Evolutionary conservation across 1,140 invertebrate species (phyloP).

Genomic region (Zaprionus lachaisei): DNA sequence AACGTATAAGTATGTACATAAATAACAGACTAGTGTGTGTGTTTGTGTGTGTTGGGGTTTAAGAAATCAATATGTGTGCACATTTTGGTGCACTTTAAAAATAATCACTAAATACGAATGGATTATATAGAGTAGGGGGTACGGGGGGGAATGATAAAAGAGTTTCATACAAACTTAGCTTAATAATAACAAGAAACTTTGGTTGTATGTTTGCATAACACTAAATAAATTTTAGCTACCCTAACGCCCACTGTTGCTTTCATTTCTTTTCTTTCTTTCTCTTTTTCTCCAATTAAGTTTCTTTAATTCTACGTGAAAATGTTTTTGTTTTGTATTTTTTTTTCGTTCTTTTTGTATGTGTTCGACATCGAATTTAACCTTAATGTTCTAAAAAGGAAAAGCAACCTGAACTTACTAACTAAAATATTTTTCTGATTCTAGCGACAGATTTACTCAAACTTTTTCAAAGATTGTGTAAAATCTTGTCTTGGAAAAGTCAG

Average conservation of each 20-base stretch:
- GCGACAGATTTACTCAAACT: slow-evolving; percentile 28
- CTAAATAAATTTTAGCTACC: slow-evolving; percentile 73
- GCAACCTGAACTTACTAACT: slow-evolving; percentile 55
- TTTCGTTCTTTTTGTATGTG: slow-evolving; percentile 41
- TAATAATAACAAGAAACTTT: slow-evolving; percentile 79
- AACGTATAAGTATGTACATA: slow-evolving; percentile 76
- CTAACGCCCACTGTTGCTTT: slow-evolving; percentile 66
- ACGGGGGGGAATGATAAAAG: slow-evolving; percentile 36
- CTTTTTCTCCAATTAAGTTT: slow-evolving; percentile 31
- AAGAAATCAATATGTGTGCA: slow-evolving; percentile 64
- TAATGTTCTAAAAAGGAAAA: slow-evolving; percentile 53
- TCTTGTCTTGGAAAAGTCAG: slow-evolving; percentile 33
- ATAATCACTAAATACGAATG: slow-evolving; percentile 19
- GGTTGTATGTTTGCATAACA: slow-evolving; percentile 69
- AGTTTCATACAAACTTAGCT: slow-evolving; percentile 58
- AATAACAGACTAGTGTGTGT: slow-evolving; percentile 80
- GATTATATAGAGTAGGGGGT: slow-evolving; percentile 3
- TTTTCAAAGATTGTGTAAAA: slow-evolving; percentile 45
- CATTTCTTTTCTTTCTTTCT: neutral
- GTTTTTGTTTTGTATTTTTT: slow-evolving; percentile 36
- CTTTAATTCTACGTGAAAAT: slow-evolving; percentile 54
- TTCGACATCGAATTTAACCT: slow-evolving; percentile 76
- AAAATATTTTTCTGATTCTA: slow-evolving; percentile 30
- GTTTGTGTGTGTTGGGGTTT: slow-evolving; percentile 46
- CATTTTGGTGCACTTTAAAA: slow-evolving; percentile 43